Evolutionary conservation across 2,888 invertebrate genomes (phyloP), one percentile per base, ranked within the genome.

Genomic region (Sarcophaga rosellei): DNA sequence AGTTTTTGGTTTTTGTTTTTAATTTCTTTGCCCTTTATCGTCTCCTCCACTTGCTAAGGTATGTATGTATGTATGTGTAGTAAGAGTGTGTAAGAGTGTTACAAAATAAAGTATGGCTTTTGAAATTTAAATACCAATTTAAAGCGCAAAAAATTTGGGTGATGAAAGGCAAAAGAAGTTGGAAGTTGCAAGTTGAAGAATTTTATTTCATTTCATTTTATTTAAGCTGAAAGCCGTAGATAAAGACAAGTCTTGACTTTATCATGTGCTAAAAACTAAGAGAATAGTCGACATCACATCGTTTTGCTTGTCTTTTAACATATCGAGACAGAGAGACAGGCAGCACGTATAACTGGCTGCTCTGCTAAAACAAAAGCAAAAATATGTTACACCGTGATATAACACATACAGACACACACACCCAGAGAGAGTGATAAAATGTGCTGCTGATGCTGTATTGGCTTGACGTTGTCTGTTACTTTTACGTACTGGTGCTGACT

Each of bases 211-310:
- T 81, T 81, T 79, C 44, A 47, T 82, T 85, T 81, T 74, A 81
- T 86, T 86, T 81, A 84, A 86, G 81, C 86, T 83, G 81, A 74
- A 82, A 76, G 15, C 59, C 44, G 72, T 65, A 87, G 80, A 85
- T 85, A 81, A 78, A 86, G 88, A 85, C 74, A 86, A 87, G 83
- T 83, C 86, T 85, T 84, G 86, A 86, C 85, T 88, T 87, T 88
- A 88, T 88, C 88, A 81, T 77, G 81, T 80, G 82, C 82, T 82
- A 74, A 80, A 82, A 77, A 80, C 76, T 74, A 68, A 59, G 81
- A 80, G 78, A 35, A 35, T 74, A 78, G 83, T 78, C 85, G 78
- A 35, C 35, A 35, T 35, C 10, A 35, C 35, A 10, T 3, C 35
- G 35, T 35, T 10, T 35, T 35, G 35, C 35, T 83, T 44, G 70